Evolutionary conservation across 2,113 vertebrate species (phyloP).

Genomic region (Ornithorhynchus anatinus): DNA sequence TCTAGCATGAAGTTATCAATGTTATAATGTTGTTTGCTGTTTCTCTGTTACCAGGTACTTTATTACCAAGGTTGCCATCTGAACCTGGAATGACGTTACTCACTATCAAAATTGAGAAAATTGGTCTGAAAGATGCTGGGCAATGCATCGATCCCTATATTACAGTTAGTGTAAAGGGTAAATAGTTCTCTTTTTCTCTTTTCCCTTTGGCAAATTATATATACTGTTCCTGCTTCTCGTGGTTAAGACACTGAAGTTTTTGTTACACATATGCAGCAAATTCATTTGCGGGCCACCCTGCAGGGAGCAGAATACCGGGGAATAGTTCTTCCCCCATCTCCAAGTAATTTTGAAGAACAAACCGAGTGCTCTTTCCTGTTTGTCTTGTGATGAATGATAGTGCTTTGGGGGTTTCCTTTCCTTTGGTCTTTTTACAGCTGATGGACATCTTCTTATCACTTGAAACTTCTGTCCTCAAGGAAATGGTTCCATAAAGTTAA

Average conservation of each 20-base stretch:
- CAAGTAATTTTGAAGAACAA: neutral
- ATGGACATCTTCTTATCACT: neutral
- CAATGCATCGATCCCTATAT: slow-evolving; percentile 98
- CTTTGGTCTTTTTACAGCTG: neutral
- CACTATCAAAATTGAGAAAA: slow-evolving; percentile 94
- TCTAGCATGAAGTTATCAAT: neutral
- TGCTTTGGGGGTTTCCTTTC: neutral
- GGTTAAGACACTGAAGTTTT: neutral
- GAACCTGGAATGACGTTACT: slow-evolving; percentile 95
- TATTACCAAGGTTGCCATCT: slow-evolving; percentile 93
- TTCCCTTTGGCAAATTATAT: neutral
- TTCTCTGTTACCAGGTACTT: slow-evolving; percentile 80
- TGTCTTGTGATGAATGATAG: neutral
- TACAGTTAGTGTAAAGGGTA: slow-evolving; percentile 95
- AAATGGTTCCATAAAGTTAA: neutral
- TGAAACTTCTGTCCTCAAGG: neutral
- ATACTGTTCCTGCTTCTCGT: neutral
- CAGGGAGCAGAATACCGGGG: neutral
- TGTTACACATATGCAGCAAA: neutral
- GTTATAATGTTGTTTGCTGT: slow-evolving; percentile 8
- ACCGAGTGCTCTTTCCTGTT: neutral
- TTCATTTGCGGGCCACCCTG: neutral
- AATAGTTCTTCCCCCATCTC: neutral
- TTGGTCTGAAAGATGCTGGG: slow-evolving; percentile 96
- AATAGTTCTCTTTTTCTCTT: slow-evolving; percentile 2